Conservation (phyloP, 1,140 invertebrate genomes). For the Colletes latitarsis region DNA sequence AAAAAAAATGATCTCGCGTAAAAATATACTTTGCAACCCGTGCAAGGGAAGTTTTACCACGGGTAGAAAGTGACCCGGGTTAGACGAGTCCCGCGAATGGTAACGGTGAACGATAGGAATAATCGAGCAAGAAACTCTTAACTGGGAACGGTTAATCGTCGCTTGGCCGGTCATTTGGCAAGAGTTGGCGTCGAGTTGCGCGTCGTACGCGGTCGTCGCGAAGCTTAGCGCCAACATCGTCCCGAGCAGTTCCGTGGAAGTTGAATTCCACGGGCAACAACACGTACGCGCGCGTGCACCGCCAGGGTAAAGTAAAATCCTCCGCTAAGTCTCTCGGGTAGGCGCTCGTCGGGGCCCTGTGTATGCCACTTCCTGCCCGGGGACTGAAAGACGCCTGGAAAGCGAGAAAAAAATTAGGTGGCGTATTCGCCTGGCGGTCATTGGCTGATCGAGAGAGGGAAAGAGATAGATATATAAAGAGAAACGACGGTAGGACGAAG, state of each 20-base stretch:
- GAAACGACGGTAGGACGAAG: conserved; percentile 57
- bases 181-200: too few species aligned
- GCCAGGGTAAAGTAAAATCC: conserved; percentile 37
- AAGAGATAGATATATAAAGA: neutral
- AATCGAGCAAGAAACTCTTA: too few species aligned
- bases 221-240: neutral
- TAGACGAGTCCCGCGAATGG: too few species aligned
- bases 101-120: too few species aligned
- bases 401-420: conserved; percentile 68
- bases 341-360: conserved; percentile 20
- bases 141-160: too few species aligned
- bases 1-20: too few species aligned
- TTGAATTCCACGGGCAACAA: conserved; percentile 21
- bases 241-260: conserved; percentile 1
- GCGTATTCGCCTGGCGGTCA: conserved; percentile 54
- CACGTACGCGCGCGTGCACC: conserved; percentile 42
- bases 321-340: neutral
- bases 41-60: too few species aligned
- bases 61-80: too few species aligned
- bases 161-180: too few species aligned
- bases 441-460: conserved; percentile 16
- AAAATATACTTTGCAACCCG: too few species aligned
- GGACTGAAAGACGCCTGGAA: conserved; percentile 60
- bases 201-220: too few species aligned
- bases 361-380: conserved; percentile 68